A percentile compares a stretch with the other conserved stretches of the same genome.
phyloP scores from a whole-genome alignment of 2,888 invertebrate species.

The Scaptomyza parva region DNA sequence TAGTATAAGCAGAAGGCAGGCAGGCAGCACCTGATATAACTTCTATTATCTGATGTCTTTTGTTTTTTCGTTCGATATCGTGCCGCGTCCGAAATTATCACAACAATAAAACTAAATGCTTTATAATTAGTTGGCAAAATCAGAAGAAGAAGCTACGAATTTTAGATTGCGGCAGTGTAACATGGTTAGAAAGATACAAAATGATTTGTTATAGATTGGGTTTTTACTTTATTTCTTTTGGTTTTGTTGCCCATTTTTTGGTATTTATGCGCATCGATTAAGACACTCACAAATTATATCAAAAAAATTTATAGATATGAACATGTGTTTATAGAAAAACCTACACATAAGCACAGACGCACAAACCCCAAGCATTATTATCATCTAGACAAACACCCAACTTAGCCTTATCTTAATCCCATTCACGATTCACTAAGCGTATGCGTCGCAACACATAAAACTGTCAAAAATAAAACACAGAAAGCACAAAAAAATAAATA shows the following conservation, averaged over 20 bases:
- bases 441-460: constrained; percentile 71
- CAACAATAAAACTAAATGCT: constrained; percentile 82
- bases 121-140: constrained; percentile 78
- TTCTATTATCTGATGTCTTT: constrained; percentile 44
- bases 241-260: constrained; percentile 10
- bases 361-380: constrained; percentile 65
- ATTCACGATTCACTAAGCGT: constrained; percentile 75
- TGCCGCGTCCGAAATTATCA: constrained; percentile 66
- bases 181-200: constrained; percentile 31
- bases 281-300: constrained; percentile 35
- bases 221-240: constrained; percentile 15
- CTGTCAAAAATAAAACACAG: constrained; percentile 68
- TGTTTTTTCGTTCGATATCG: constrained; percentile 12
- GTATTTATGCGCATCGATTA: constrained; percentile 54
- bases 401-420: constrained; percentile 79
- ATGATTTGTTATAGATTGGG: constrained; percentile 66
- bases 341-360: constrained; percentile 25
- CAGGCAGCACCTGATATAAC: constrained; percentile 44
- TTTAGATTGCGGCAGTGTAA: constrained; percentile 6
- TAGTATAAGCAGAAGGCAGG: constrained; percentile 29
- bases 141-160: constrained; percentile 35
- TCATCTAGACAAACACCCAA: constrained; percentile 57
- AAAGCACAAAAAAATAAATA: constrained; percentile 17
- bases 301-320: constrained; percentile 8
- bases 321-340: background rate